Percentiles rank a stretch among this genome's conserved stretches.
Evolutionary conservation across 92 coral and sea anemone genomes (phyloP).

Genomic region (Isaurus tuberculatus): DNA sequence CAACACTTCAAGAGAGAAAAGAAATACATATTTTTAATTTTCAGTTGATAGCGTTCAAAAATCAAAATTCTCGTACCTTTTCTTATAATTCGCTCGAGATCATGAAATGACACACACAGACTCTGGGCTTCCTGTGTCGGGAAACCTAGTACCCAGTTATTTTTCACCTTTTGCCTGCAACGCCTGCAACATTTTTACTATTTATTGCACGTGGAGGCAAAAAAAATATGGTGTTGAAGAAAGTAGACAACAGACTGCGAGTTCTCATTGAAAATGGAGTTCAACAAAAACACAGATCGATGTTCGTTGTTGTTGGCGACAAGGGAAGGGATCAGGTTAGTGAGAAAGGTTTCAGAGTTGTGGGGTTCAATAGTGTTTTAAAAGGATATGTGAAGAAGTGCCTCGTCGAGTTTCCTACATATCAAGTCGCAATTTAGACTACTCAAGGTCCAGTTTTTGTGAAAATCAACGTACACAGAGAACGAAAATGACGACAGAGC

Average conservation of each 20-base stretch:
- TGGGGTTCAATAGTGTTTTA: background rate
- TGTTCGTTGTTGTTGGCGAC: constrained; percentile 97
- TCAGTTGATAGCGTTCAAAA: too few species aligned
- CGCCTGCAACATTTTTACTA: constrained; percentile 14
- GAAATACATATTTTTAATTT: too few species aligned
- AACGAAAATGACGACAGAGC: too few species aligned
- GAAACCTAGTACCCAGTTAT: background rate
- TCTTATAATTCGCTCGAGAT: too few species aligned
- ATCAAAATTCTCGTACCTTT: too few species aligned
- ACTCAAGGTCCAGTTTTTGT: too few species aligned
- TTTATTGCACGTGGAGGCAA: constrained; percentile 19
- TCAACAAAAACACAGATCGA: constrained; percentile 87
- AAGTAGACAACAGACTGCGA: constrained; percentile 91
- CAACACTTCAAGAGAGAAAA: too few species aligned
- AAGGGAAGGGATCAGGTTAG: constrained; percentile 98
- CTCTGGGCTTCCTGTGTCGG: background rate
- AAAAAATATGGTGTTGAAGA: constrained; percentile 90
- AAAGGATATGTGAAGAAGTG: too few species aligned
- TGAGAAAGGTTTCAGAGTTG: background rate
- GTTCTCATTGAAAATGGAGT: constrained; percentile 97
- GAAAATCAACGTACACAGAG: too few species aligned
- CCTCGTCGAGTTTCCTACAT: too few species aligned
- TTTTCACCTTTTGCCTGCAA: background rate
- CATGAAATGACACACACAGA: too few species aligned
- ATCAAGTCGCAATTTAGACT: too few species aligned